Evolutionary conservation across 2,113 vertebrate species (phyloP).

Genomic region (Hystrix cristata): DNA sequence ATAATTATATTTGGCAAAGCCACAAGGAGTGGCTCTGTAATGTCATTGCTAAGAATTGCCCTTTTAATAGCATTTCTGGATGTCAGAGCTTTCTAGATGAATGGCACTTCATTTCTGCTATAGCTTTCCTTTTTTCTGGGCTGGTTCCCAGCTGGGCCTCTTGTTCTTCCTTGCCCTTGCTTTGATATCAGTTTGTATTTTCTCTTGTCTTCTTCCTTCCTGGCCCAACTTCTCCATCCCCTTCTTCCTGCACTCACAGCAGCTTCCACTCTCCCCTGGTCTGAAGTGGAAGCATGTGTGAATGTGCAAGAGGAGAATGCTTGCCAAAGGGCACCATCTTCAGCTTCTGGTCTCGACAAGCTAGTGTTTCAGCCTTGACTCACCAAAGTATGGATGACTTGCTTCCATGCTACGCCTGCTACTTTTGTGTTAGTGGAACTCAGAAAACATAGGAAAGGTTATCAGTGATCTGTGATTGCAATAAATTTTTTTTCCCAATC

Average conservation of each 20-base stretch:
- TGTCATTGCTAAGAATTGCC: slow-evolving; percentile 76
- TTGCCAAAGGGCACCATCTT: not conserved
- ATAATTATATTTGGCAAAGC: slow-evolving; percentile 79
- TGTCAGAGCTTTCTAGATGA: slow-evolving; percentile 64
- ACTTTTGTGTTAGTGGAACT: slow-evolving; percentile 27
- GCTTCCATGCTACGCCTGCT: not conserved
- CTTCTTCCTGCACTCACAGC: not conserved
- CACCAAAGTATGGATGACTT: not conserved
- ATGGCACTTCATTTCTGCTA: not conserved
- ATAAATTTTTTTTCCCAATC: slow-evolving; percentile 51
- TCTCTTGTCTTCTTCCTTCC: slow-evolving; percentile 24
- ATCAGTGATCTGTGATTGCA: not conserved
- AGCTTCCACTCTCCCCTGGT: not conserved
- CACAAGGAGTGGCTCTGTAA: slow-evolving; percentile 66
- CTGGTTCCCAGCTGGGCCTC: not conserved
- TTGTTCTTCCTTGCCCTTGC: not conserved
- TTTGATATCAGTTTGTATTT: not conserved
- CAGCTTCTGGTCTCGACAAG: not conserved
- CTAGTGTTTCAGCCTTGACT: not conserved
- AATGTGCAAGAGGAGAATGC: not conserved
- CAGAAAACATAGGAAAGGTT: slow-evolving; percentile 29
- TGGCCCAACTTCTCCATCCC: not conserved
- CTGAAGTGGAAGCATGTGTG: not conserved
- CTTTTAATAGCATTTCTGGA: slow-evolving; percentile 72
- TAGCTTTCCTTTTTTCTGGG: slow-evolving; percentile 1